Conservation (phyloP, 2,888 invertebrate species). For the Melinaea marsaeus region DNA sequence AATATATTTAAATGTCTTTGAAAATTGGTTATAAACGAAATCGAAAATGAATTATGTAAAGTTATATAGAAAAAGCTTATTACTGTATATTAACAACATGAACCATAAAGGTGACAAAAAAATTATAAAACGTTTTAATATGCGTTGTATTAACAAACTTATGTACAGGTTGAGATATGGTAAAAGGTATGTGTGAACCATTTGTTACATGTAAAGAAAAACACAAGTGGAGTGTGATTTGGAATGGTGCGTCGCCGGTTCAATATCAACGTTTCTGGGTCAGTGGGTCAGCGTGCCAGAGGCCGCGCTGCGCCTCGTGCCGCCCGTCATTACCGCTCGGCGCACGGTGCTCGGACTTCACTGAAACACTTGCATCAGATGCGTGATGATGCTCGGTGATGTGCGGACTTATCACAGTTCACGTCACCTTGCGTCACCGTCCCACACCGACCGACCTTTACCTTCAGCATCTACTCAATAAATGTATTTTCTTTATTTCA, state of each 20-base stretch:
- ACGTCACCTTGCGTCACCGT: slow-evolving; percentile 30
- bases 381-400: slow-evolving; percentile 16
- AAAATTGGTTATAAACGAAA: no score
- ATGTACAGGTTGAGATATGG: not conserved
- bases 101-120: no score
- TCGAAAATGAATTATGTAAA: no score
- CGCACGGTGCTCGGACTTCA: slow-evolving; percentile 49
- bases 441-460: slow-evolving; percentile 42
- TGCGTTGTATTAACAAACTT: no score
- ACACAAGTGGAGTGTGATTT: slow-evolving; percentile 69
- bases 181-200: slow-evolving; percentile 15
- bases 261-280: slow-evolving; percentile 76
- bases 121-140: no score
- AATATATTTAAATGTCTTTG: no score
- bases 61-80: slow-evolving; percentile 21
- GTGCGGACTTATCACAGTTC: slow-evolving; percentile 16
- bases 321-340: slow-evolving; percentile 35
- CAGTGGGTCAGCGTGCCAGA: slow-evolving; percentile 72
- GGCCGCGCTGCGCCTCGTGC: slow-evolving; percentile 46
- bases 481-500: slow-evolving; percentile 28
- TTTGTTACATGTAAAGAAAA: slow-evolving; percentile 47
- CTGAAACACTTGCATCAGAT: slow-evolving; percentile 40
- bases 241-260: slow-evolving; percentile 70
- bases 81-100: not conserved
- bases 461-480: slow-evolving; percentile 29